Percentiles rank a stretch among this genome's conserved stretches.
phyloP scores from a whole-genome alignment of 2,888 invertebrate genomes.

The Brenthis daphne region DNA sequence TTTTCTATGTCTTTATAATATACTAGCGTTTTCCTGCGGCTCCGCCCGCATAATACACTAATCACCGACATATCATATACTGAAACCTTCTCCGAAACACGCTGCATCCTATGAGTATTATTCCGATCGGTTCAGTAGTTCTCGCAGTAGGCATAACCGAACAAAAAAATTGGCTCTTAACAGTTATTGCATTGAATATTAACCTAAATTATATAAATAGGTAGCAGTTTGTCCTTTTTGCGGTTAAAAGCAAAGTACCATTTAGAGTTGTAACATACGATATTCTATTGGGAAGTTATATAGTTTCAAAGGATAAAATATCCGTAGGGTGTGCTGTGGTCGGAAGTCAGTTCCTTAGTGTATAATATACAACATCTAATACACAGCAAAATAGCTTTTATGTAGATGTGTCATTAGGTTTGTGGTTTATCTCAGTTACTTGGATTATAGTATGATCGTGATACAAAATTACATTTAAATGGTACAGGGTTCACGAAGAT shows the following conservation, averaged over 20 bases:
- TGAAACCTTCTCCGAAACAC: no score
- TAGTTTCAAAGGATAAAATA: slow-evolving; percentile 25
- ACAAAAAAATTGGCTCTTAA: no score
- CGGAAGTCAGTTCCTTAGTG: slow-evolving; percentile 32
- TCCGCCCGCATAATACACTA: no score
- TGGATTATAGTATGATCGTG: slow-evolving; percentile 2
- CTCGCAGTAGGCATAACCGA: no score
- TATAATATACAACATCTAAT: not conserved
- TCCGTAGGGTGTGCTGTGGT: slow-evolving; percentile 32
- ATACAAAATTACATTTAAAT: slow-evolving; percentile 20
- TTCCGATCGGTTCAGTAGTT: no score
- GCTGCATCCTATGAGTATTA: no score
- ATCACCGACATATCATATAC: no score
- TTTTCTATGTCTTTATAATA: no score
- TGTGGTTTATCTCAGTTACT: not conserved
- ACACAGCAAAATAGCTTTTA: slow-evolving; percentile 4
- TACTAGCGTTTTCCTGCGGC: no score
- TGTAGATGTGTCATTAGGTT: not conserved
- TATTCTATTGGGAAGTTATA: slow-evolving; percentile 31
- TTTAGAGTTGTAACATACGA: slow-evolving; percentile 24
- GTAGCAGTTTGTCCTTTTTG: not conserved
- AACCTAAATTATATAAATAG: not conserved
- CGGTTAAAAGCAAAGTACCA: slow-evolving; percentile 16
- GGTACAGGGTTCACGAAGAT: slow-evolving; percentile 22
- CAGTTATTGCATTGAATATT: not conserved